Evolutionary conservation across 2,888 invertebrate species (phyloP).

Genomic region (Andrena flavipes): DNA sequence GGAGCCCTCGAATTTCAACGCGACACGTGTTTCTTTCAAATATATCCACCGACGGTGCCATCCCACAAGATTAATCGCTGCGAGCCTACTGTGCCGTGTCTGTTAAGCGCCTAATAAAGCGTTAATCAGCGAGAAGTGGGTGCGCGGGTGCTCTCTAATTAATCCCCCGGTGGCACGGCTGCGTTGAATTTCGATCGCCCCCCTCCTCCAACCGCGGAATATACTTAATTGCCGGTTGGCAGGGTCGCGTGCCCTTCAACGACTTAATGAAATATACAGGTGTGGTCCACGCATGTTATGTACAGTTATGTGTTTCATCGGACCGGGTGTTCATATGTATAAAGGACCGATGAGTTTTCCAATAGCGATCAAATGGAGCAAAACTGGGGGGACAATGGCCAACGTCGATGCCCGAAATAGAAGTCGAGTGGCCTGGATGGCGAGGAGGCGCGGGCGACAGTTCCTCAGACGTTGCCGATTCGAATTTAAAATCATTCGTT

Average conservation of each 20-base stretch:
- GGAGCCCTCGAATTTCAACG: constrained; percentile 29
- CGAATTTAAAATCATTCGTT: no score
- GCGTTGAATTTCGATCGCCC: constrained; percentile 12
- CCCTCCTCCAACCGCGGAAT: constrained; percentile 4
- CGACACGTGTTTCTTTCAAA: constrained; percentile 20
- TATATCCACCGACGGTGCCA: background rate
- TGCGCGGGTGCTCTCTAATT: background rate
- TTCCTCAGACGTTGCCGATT: background rate
- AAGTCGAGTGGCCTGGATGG: constrained; percentile 49
- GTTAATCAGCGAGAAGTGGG: background rate
- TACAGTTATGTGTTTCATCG: constrained; percentile 51
- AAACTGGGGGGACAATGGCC: constrained; percentile 40
- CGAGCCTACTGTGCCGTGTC: constrained; percentile 4
- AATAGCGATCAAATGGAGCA: constrained; percentile 51
- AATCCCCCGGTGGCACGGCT: background rate
- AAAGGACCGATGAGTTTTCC: constrained; percentile 43
- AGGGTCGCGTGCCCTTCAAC: constrained; percentile 4
- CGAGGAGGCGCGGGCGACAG: constrained; percentile 28
- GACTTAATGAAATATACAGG: constrained; percentile 35
- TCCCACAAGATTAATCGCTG: constrained; percentile 33
- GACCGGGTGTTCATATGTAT: constrained; percentile 35
- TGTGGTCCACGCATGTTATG: constrained; percentile 39
- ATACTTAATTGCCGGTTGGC: background rate
- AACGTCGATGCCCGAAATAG: constrained; percentile 50
- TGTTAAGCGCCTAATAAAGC: constrained; percentile 3